Evolutionary conservation across 2,113 vertebrate genomes (phyloP), one percentile per base, ranked within the genome.

Genomic region (Pseudorectes ferrugineus): DNA sequence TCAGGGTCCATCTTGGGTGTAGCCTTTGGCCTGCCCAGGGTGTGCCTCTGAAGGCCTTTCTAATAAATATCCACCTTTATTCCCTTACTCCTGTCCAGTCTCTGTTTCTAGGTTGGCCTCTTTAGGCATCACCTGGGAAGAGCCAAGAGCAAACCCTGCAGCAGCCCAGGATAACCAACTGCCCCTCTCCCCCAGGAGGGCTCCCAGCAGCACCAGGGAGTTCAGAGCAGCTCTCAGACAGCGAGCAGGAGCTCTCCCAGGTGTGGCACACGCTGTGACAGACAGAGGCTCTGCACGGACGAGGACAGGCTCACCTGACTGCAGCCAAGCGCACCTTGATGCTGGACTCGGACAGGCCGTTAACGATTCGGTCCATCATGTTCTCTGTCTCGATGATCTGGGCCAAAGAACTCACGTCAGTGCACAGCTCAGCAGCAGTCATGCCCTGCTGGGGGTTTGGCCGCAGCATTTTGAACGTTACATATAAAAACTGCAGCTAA

Each of bases 311-410:
- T 97, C 98, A 99, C 99, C 99, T 99, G 97, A 99, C 99, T 45
- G 99, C 99, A 84, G 99, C 99, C 98, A 99, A 98, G 68, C 99
- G 99, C 97, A 99, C 99, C 98, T 99, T 99, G 98, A 99, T 99
- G 98, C 99, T 99, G 92, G 99, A 99, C 93, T 99, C 99, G 90
- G 99, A 99, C 82, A 99, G 98, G 97, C 99, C 99, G 80, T 99
- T 99, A 89, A 99, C 99, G 95, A 99, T 99, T 78, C 99, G 98
- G 97, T 99, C 99, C 99, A 99, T 99, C 99, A 99, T 99, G 98
- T 99, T 99, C 97, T 99, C 99, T 0, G 99, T 99, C 97, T 99
- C 99, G 93, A 99, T 99, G 96, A 99, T 99, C 99, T 99, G 98
- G 57, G 97, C 68, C 75, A 90, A 91, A 94, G 83, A 96, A 91